Evolutionary conservation across 2,113 vertebrate genomes (phyloP).

Genomic region (Orycteropus afer): DNA sequence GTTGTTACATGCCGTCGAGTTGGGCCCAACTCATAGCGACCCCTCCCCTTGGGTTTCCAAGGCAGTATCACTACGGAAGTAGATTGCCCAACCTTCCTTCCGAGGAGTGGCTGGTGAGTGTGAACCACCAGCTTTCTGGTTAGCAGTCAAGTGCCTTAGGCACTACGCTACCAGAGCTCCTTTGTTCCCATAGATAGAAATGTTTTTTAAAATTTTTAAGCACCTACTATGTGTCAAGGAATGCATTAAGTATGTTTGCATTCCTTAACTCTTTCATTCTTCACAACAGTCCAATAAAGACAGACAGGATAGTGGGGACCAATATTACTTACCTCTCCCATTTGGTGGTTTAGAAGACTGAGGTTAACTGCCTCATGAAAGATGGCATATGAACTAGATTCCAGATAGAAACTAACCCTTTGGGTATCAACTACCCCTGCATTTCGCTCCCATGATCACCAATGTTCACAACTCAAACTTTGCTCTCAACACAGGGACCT

Average conservation of each 20-base stretch:
- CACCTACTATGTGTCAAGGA: not conserved
- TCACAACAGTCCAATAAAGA: not conserved
- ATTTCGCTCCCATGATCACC: not conserved
- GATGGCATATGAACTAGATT: rapidly evolving
- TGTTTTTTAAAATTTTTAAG: not conserved
- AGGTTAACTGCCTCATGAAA: not conserved
- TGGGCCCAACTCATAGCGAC: too few relatives aligned
- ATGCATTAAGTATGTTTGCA: too few relatives aligned
- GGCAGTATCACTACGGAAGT: too few relatives aligned
- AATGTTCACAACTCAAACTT: not conserved
- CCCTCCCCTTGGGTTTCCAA: too few relatives aligned
- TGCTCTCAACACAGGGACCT: not conserved
- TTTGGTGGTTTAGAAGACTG: not conserved
- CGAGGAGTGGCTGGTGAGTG: too few relatives aligned
- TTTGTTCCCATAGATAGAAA: not conserved
- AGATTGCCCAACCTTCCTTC: too few relatives aligned
- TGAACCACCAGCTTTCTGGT: too few relatives aligned
- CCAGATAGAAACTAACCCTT: not conserved
- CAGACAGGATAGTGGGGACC: rapidly evolving
- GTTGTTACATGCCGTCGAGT: too few relatives aligned
- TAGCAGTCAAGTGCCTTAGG: too few relatives aligned
- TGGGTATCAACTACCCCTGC: too few relatives aligned
- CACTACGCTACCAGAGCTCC: too few relatives aligned
- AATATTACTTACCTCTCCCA: not conserved
- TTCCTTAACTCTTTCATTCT: not conserved